Evolutionary conservation across 1,140 invertebrate genomes (phyloP).

Genomic region (Macrobrachium rosenbergii): DNA sequence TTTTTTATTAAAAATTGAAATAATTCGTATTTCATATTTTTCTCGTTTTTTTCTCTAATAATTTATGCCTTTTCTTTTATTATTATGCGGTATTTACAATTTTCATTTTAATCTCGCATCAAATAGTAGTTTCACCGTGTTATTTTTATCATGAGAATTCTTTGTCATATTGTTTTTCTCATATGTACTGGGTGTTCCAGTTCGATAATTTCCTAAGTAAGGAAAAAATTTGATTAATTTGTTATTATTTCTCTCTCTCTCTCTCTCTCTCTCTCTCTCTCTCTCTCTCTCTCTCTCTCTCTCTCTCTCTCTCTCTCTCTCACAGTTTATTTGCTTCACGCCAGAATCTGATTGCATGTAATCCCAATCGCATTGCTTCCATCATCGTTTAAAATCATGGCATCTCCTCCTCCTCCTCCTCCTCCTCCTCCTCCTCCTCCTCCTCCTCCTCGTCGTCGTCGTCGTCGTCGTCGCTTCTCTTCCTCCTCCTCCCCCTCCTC

Average conservation of each 20-base stretch:
- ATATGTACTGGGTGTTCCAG: too few species aligned
- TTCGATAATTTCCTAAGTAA: too few species aligned
- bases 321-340: not conserved
- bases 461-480: not conserved
- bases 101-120: too few species aligned
- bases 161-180: not conserved
- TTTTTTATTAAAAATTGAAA: too few species aligned
- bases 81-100: too few species aligned
- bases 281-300: constrained; percentile 29
- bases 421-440: not conserved
- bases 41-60: too few species aligned
- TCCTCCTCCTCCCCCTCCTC: not conserved
- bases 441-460: not conserved
- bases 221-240: too few species aligned
- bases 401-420: constrained; percentile 5
- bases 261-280: constrained; percentile 17
- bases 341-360: not conserved
- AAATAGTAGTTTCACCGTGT: too few species aligned
- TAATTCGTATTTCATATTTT: too few species aligned
- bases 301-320: constrained; percentile 10
- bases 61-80: too few species aligned
- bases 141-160: too few species aligned
- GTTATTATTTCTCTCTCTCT: not conserved
- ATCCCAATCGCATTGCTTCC: constrained; percentile 1
- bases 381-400: not conserved